phyloP scores from a whole-genome alignment of 2,888 invertebrate species.

The Caenorhabditis zanzibari region DNA sequence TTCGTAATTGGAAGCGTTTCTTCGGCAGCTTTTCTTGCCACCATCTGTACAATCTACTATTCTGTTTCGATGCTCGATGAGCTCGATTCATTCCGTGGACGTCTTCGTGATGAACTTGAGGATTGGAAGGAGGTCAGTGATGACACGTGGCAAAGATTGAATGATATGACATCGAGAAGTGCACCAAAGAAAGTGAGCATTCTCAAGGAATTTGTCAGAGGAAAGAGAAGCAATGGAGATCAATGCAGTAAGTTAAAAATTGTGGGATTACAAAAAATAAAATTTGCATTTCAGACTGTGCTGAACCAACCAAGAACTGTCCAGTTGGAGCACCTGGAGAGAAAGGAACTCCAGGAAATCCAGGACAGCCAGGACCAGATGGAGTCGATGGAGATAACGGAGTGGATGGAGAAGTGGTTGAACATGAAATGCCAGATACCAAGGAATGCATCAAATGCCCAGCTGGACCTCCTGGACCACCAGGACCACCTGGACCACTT shows the following conservation, averaged over 20 bases:
- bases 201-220: slow-evolving; percentile 50
- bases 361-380: slow-evolving; percentile 74
- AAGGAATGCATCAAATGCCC: slow-evolving; percentile 77
- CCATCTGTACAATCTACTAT: slow-evolving; percentile 38
- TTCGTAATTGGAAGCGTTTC: slow-evolving; percentile 51
- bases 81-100: slow-evolving; percentile 38
- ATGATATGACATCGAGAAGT: slow-evolving; percentile 58
- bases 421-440: slow-evolving; percentile 56
- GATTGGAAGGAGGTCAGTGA: slow-evolving; percentile 65
- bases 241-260: slow-evolving; percentile 57
- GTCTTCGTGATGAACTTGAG: slow-evolving; percentile 21
- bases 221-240: slow-evolving; percentile 48
- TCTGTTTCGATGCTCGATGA: slow-evolving; percentile 37
- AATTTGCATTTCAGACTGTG: slow-evolving; percentile 60
- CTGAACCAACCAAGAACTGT: slow-evolving; percentile 63
- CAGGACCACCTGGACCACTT: slow-evolving; percentile 75
- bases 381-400: slow-evolving; percentile 70
- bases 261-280: not conserved
- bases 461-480: slow-evolving; percentile 78
- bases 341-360: slow-evolving; percentile 72
- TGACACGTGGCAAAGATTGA: slow-evolving; percentile 59
- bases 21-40: slow-evolving; percentile 38
- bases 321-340: slow-evolving; percentile 77
- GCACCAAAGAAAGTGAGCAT: slow-evolving; percentile 52
- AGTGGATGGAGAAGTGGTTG: slow-evolving; percentile 55